phyloP scores from a whole-genome alignment of 64 coral and sea anemone species.

The Stichodactyla helianthus region DNA sequence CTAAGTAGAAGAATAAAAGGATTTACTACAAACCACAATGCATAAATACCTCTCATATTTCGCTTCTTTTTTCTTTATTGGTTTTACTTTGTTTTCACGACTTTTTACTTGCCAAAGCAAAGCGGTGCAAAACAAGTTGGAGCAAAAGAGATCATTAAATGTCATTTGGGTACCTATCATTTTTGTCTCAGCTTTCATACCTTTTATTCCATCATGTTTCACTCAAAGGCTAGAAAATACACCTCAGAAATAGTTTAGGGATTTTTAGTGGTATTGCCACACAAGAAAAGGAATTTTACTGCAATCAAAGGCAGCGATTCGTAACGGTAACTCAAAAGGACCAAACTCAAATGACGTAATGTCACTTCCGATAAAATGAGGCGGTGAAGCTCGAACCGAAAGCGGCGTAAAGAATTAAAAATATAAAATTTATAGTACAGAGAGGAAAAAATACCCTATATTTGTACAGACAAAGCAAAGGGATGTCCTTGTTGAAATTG shows the following conservation, averaged over 20 bases:
- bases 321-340: background rate
- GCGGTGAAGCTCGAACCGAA: conserved; percentile 12
- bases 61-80: background rate
- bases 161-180: background rate
- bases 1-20: conserved; percentile 12
- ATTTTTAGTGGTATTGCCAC: background rate
- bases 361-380: conserved; percentile 25
- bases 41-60: background rate
- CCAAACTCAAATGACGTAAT: conserved; percentile 1
- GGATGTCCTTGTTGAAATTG: conserved; percentile 18
- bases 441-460: background rate
- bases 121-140: conserved; percentile 14
- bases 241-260: background rate
- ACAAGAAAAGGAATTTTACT: background rate
- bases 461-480: conserved; percentile 12
- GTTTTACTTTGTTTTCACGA: conserved; percentile 14
- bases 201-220: background rate
- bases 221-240: background rate
- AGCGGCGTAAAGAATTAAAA: background rate
- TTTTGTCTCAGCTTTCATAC: background rate
- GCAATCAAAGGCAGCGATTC: background rate
- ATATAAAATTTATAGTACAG: background rate
- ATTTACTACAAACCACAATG: conserved; percentile 13
- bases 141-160: conserved; percentile 13
- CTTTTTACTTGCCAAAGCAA: background rate